Evolutionary conservation across 2,797 vertebrate species (phyloP).

Genomic region (Paratrypauchen microcephalus): DNA sequence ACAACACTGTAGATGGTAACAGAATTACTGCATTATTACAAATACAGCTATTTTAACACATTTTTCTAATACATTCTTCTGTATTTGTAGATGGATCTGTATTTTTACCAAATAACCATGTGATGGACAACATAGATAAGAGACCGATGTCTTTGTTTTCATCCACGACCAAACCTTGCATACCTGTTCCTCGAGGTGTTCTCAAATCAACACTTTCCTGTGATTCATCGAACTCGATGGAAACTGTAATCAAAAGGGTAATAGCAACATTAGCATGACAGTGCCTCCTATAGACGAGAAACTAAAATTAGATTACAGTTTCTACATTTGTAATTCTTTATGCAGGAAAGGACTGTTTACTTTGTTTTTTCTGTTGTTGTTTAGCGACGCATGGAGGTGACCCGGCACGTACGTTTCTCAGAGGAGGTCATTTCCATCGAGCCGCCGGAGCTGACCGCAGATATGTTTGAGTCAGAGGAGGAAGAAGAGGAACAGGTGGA

Average conservation of each 20-base stretch:
- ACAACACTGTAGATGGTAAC: constrained; percentile 36
- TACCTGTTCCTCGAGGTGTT: constrained; percentile 44
- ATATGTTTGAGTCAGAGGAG: constrained; percentile 43
- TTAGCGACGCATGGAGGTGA: constrained; percentile 74
- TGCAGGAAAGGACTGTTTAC: neutral
- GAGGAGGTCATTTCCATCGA: constrained; percentile 63
- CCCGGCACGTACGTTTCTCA: constrained; percentile 69
- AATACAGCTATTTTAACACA: neutral
- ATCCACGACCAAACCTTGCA: constrained; percentile 14
- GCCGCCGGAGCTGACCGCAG: constrained; percentile 29
- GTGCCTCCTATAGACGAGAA: constrained; percentile 33
- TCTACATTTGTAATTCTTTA: neutral
- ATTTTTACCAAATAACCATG: constrained; percentile 18
- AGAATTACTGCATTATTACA: neutral
- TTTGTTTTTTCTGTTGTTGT: constrained; percentile 13
- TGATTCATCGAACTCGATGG: constrained; percentile 71
- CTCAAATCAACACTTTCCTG: constrained; percentile 69
- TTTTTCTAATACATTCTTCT: constrained; percentile 7
- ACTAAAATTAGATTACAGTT: neutral
- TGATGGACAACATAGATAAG: constrained; percentile 30
- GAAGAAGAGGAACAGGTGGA: constrained; percentile 33
- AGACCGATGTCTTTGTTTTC: constrained; percentile 24
- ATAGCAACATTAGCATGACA: constrained; percentile 16
- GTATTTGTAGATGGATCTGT: constrained; percentile 21
- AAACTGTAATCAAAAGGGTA: constrained; percentile 73